Percentiles rank a stretch among this genome's conserved stretches.
Conservation (phyloP, 2,113 vertebrate species). For the Channa argus region DNA sequence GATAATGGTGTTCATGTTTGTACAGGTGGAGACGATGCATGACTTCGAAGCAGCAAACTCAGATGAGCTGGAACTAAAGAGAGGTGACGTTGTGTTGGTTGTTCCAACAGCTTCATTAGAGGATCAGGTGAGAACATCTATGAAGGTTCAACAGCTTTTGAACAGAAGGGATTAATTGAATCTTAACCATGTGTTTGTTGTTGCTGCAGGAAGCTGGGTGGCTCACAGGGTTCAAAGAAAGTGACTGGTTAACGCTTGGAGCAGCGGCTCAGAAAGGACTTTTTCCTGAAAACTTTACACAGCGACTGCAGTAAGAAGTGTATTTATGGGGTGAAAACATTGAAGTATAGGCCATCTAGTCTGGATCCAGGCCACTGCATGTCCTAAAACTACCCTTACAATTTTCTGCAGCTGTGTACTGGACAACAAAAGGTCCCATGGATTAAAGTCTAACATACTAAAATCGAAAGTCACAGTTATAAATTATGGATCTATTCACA, state of each 20-base stretch:
- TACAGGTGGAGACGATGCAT: constrained; percentile 93
- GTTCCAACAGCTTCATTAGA: constrained; percentile 88
- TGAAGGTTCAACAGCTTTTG: background rate
- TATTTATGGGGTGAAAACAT: constrained; percentile 14
- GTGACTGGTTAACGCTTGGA: constrained; percentile 89
- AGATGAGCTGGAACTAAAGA: constrained; percentile 92
- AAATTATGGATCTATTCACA: constrained; percentile 42
- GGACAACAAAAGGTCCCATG: constrained; percentile 16
- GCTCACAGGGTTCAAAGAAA: constrained; percentile 93
- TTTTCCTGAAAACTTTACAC: constrained; percentile 96
- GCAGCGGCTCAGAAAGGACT: constrained; percentile 89
- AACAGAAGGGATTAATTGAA: background rate
- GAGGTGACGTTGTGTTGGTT: constrained; percentile 92
- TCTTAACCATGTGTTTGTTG: background rate
- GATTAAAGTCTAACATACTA: constrained; percentile 24
- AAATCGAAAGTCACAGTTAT: constrained; percentile 54
- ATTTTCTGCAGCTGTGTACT: constrained; percentile 13
- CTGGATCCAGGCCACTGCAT: constrained; percentile 69
- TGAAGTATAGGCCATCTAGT: constrained; percentile 67
- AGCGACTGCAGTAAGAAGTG: constrained; percentile 84
- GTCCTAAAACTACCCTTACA: constrained; percentile 42
- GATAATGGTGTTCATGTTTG: background rate
- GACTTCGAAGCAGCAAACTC: constrained; percentile 96
- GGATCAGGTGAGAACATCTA: constrained; percentile 88
- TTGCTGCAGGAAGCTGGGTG: constrained; percentile 92